Percentiles rank a stretch among this genome's conserved stretches.
Evolutionary conservation across 2,888 invertebrate genomes (phyloP).

Genomic region (Troglohyphantes excavatus): DNA sequence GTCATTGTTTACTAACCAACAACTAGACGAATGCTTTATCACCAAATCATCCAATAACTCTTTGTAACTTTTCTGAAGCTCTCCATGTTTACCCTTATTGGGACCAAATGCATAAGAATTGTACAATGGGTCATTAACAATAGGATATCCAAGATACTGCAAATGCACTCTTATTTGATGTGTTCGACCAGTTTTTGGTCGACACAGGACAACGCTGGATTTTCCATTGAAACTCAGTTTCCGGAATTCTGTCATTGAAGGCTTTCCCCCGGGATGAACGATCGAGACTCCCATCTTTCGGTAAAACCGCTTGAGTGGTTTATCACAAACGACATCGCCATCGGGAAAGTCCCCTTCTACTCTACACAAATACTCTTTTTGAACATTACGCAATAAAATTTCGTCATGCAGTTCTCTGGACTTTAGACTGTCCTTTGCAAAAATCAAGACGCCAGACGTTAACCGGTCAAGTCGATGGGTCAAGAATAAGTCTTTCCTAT

Average conservation of each 20-base stretch:
- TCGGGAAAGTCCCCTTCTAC: constrained; percentile 97
- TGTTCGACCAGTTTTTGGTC: constrained; percentile 97
- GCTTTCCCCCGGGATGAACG: constrained; percentile 95
- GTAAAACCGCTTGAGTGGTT: constrained; percentile 95
- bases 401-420: constrained; percentile 97
- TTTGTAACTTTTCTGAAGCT: constrained; percentile 83
- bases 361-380: constrained; percentile 97
- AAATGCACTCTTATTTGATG: constrained; percentile 99
- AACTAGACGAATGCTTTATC: neutral
- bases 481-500: constrained; percentile 93
- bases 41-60: constrained; percentile 34
- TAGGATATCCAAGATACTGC: constrained; percentile 98
- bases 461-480: constrained; percentile 97
- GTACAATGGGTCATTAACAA: constrained; percentile 98
- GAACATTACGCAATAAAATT: constrained; percentile 93
- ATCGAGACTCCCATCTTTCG: constrained; percentile 98
- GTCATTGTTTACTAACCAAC: neutral
- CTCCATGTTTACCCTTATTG: constrained; percentile 92
- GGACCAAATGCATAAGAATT: constrained; percentile 96
- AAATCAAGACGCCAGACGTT: constrained; percentile 95
- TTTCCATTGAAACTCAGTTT: constrained; percentile 93
- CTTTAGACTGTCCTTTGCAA: constrained; percentile 95
- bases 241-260: constrained; percentile 94
- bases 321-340: constrained; percentile 88
- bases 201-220: constrained; percentile 96